phyloP scores from a whole-genome alignment of 2,113 vertebrate species.

The Syrrhaptes paradoxus region DNA sequence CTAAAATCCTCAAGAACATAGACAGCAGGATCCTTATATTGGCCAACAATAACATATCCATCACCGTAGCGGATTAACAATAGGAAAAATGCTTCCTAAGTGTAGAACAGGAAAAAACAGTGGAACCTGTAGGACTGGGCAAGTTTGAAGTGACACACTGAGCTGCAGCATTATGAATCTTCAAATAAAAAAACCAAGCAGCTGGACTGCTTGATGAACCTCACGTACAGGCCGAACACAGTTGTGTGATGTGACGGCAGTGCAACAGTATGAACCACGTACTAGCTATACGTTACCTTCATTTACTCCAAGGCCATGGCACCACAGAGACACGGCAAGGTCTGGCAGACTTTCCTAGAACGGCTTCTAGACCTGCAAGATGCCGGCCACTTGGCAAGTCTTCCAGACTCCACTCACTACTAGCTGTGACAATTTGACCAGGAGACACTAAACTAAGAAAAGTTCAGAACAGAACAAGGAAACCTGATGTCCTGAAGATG shows the following conservation, averaged over 20 bases:
- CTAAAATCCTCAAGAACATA: background rate
- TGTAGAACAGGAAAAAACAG: background rate
- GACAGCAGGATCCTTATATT: background rate
- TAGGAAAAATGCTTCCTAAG: background rate
- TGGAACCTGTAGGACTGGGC: background rate
- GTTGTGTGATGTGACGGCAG: background rate
- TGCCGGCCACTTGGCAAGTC: background rate
- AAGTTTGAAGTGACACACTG: background rate
- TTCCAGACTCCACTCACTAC: background rate
- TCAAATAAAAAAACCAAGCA: background rate
- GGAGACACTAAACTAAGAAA: background rate
- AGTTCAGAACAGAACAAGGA: accelerated
- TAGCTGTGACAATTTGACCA: background rate
- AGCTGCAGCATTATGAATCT: background rate
- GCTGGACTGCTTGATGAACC: background rate
- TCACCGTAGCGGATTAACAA: background rate
- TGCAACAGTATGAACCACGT: accelerated
- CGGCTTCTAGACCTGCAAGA: background rate
- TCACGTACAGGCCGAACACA: background rate
- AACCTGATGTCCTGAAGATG: background rate
- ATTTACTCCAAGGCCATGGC: background rate
- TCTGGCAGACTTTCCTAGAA: background rate
- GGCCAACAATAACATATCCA: background rate
- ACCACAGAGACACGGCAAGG: background rate
- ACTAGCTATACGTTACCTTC: background rate